phyloP scores from a whole-genome alignment of 2,113 vertebrate genomes.

The Leucoraja erinaceus region DNA sequence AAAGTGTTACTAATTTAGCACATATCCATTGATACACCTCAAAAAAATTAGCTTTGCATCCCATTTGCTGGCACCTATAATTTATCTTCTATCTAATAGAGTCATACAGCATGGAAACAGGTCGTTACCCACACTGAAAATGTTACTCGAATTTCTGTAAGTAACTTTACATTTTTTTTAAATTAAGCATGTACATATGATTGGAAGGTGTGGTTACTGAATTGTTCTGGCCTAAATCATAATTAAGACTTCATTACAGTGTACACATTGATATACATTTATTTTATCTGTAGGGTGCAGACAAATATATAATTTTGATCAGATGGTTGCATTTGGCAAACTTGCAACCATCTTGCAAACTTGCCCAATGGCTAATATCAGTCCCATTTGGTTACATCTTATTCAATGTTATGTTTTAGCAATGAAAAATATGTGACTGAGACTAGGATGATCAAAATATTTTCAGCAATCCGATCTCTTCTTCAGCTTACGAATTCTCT shows the following conservation, averaged over 20 bases:
- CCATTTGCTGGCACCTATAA: not conserved
- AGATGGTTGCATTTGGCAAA: constrained; percentile 15
- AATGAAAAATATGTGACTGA: not conserved
- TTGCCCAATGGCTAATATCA: not conserved
- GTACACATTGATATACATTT: constrained; percentile 28
- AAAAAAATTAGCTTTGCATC: not conserved
- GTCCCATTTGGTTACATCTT: not conserved
- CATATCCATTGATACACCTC: too few species aligned
- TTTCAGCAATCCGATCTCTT: constrained; percentile 41
- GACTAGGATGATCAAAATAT: not conserved
- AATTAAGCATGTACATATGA: not conserved
- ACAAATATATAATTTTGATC: constrained; percentile 25
- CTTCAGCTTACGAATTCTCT: constrained; percentile 55
- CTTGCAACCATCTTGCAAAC: not conserved
- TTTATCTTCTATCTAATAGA: not conserved
- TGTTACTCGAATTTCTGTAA: not conserved
- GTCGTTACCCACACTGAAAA: not conserved
- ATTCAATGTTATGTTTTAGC: constrained; percentile 16
- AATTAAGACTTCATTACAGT: constrained; percentile 17
- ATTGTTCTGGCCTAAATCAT: not conserved
- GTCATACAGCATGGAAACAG: too few species aligned
- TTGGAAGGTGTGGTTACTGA: not conserved
- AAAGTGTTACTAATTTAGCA: not conserved
- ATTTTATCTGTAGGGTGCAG: constrained; percentile 30
- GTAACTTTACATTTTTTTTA: not conserved